Percentiles rank a stretch among this genome's conserved stretches.
Evolutionary conservation across 2,888 invertebrate genomes (phyloP).

Genomic region (Hedychridium roseum): DNA sequence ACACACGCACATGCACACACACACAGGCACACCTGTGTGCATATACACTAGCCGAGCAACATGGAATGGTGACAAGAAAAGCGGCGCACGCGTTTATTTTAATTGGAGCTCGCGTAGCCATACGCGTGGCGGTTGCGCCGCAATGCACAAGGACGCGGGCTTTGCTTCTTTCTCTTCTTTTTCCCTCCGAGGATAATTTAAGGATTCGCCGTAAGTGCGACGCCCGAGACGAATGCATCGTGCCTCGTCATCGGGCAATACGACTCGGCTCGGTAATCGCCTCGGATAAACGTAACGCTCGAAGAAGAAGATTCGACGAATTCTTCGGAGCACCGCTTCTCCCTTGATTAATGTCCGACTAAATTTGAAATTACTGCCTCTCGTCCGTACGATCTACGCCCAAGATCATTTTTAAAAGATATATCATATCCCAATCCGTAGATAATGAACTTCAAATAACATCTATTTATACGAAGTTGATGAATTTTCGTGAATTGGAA

Average conservation of each 20-base stretch:
- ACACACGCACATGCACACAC: too few relatives aligned
- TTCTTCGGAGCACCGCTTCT: too few relatives aligned
- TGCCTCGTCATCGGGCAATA: not conserved
- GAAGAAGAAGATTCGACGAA: not conserved
- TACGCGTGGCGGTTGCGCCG: constrained; percentile 23
- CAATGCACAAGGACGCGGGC: constrained; percentile 31
- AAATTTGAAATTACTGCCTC: too few relatives aligned
- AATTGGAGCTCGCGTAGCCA: constrained; percentile 37
- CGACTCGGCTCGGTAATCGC: not conserved
- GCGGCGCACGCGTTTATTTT: constrained; percentile 45
- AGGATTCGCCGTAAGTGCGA: constrained; percentile 40
- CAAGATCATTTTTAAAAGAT: too few relatives aligned
- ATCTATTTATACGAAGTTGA: too few relatives aligned
- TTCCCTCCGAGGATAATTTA: constrained; percentile 34
- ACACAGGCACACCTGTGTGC: too few relatives aligned
- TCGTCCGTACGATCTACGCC: too few relatives aligned
- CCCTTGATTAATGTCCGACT: too few relatives aligned
- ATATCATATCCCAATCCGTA: too few relatives aligned
- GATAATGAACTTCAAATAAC: too few relatives aligned
- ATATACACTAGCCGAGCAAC: constrained; percentile 23
- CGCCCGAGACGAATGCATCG: constrained; percentile 9
- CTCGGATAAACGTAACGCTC: not conserved
- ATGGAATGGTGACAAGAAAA: constrained; percentile 42
- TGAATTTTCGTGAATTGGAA: too few relatives aligned
- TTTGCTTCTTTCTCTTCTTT: constrained; percentile 3